Evolutionary conservation across 2,797 vertebrate species (phyloP).

Genomic region (Myotis findleyi): DNA sequence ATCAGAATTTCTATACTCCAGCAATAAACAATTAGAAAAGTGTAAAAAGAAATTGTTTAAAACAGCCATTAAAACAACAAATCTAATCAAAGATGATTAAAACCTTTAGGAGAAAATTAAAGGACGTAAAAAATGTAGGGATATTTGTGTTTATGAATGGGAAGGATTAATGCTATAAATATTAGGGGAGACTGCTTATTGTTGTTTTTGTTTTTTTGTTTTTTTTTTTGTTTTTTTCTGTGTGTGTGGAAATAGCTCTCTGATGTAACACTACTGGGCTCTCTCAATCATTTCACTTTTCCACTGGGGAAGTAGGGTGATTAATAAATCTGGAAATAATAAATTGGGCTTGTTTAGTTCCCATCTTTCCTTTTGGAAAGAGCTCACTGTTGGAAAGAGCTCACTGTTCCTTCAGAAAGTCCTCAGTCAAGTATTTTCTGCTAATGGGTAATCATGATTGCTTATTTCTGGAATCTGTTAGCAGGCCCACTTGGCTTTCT

Average conservation of each 20-base stretch:
- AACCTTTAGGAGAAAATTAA: conserved; percentile 26
- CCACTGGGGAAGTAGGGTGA: not conserved
- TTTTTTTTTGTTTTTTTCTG: not conserved
- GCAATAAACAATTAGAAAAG: not conserved
- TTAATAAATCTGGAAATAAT: not conserved
- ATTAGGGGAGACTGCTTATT: not conserved
- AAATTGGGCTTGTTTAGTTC: not conserved
- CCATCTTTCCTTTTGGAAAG: conserved; percentile 1
- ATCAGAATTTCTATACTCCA: conserved; percentile 21
- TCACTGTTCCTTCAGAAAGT: not conserved
- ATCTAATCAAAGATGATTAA: conserved; percentile 27
- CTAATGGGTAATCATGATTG: not conserved
- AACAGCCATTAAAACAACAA: not conserved
- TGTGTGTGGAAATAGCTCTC: not conserved
- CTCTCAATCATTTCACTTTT: not conserved
- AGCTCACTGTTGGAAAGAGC: not conserved
- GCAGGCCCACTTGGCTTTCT: not conserved
- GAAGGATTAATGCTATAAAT: not conserved
- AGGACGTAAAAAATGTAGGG: not conserved
- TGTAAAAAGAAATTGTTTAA: conserved; percentile 30
- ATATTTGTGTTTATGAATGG: not conserved
- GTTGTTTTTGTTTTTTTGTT: no score
- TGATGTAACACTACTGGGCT: not conserved
- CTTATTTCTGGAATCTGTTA: not conserved
- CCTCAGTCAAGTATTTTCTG: not conserved